A percentile compares a stretch with the other conserved stretches of the same genome.
phyloP scores from a whole-genome alignment of 2,888 invertebrate species.

The Tachystola acroxantha region DNA sequence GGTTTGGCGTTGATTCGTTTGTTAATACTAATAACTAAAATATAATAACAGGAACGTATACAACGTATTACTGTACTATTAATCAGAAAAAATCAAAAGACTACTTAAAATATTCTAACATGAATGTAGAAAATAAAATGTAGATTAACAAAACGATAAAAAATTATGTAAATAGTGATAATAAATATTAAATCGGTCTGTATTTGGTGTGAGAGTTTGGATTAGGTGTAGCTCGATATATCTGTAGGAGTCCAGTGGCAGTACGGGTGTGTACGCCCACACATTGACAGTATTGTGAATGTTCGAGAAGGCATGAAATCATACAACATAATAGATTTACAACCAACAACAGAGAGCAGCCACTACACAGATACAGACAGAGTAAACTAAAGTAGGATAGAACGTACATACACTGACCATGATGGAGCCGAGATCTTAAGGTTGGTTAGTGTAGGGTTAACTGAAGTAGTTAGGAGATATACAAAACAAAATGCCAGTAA shows the following conservation, averaged over 20 bases:
- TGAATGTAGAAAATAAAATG: not conserved
- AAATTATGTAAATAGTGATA: slow-evolving; percentile 22
- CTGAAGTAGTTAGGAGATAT: slow-evolving; percentile 22
- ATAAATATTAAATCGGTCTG: slow-evolving; percentile 39
- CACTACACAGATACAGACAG: slow-evolving; percentile 73
- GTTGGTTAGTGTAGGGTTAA: slow-evolving; percentile 41
- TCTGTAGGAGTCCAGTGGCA: slow-evolving; percentile 72
- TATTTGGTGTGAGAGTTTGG: slow-evolving; percentile 72
- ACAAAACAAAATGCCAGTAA: slow-evolving; percentile 34
- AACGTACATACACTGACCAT: slow-evolving; percentile 53
- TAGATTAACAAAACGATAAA: slow-evolving; percentile 9
- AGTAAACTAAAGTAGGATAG: slow-evolving; percentile 68
- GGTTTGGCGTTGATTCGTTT: slow-evolving; percentile 8
- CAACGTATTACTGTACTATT: slow-evolving; percentile 10
- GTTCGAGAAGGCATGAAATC: slow-evolving; percentile 76
- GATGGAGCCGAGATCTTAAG: slow-evolving; percentile 17
- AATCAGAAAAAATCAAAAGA: not conserved
- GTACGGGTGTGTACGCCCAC: slow-evolving; percentile 66
- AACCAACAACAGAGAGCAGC: slow-evolving; percentile 78
- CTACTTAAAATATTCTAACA: not conserved
- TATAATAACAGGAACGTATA: slow-evolving; percentile 21
- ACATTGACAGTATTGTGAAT: slow-evolving; percentile 74
- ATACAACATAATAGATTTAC: slow-evolving; percentile 75
- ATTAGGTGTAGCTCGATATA: slow-evolving; percentile 73
- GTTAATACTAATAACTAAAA: slow-evolving; percentile 18